phyloP scores from a whole-genome alignment of 2,888 invertebrate species.

The Dynastes maya region DNA sequence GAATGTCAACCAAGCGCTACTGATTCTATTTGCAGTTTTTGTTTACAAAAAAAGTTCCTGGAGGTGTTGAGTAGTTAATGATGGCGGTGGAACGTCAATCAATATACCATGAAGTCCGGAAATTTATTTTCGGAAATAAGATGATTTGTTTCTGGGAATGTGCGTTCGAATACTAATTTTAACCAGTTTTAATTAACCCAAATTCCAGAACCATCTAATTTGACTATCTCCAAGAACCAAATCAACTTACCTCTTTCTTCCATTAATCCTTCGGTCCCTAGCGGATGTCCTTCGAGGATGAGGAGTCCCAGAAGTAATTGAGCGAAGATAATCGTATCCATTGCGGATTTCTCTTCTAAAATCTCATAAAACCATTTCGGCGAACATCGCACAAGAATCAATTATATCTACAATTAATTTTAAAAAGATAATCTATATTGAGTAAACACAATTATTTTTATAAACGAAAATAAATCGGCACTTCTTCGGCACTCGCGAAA shows the following conservation, averaged over 20 bases:
- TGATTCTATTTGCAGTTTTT: too few species aligned
- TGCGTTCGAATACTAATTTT: neutral
- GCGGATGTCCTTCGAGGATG: slow-evolving; percentile 23
- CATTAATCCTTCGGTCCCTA: slow-evolving; percentile 51
- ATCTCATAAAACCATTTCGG: slow-evolving; percentile 43
- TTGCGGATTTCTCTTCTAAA: slow-evolving; percentile 8
- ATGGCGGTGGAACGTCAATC: too few species aligned
- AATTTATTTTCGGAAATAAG: too few species aligned
- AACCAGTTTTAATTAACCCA: neutral
- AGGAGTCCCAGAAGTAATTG: slow-evolving; percentile 23
- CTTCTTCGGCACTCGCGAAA: slow-evolving; percentile 18
- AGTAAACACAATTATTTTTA: neutral
- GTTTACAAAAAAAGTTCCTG: too few species aligned
- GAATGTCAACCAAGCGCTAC: too few species aligned
- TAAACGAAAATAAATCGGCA: neutral
- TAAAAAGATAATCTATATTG: neutral
- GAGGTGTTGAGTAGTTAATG: too few species aligned
- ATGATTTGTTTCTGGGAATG: too few species aligned
- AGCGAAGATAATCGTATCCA: slow-evolving; percentile 25
- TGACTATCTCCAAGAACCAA: neutral
- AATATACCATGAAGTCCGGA: too few species aligned
- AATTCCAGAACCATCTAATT: neutral
- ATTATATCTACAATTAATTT: neutral
- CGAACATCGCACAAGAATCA: slow-evolving; percentile 10
- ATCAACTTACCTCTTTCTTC: slow-evolving; percentile 63